phyloP scores from a whole-genome alignment of 2,113 vertebrate genomes.

The Danionella cerebrum region DNA sequence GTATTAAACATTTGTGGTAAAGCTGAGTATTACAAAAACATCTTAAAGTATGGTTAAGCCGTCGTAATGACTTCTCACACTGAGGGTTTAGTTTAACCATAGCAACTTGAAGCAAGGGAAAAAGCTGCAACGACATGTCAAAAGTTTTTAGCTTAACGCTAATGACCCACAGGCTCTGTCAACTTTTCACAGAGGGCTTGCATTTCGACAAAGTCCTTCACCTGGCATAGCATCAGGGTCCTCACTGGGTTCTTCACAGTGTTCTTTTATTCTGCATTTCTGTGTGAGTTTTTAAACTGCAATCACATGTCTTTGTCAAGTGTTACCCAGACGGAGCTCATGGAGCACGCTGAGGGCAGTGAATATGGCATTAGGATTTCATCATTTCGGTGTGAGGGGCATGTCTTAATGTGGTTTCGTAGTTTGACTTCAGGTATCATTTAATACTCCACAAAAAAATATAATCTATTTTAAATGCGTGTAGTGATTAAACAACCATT shows the following conservation, averaged over 20 bases:
- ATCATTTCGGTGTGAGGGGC: no score
- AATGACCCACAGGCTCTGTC: conserved; percentile 50
- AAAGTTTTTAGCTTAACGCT: conserved; percentile 33
- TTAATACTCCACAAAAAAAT: no score
- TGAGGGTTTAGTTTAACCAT: not conserved
- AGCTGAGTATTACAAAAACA: not conserved
- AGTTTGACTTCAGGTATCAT: no score
- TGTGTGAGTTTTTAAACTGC: not conserved
- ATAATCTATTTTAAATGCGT: no score
- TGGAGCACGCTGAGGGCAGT: no score
- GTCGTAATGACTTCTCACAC: not conserved
- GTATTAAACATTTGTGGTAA: not conserved
- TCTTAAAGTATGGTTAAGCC: not conserved
- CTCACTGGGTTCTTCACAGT: not conserved
- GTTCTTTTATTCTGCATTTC: not conserved
- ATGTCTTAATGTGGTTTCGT: no score
- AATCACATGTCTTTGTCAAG: no score
- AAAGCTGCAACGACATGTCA: conserved; percentile 44
- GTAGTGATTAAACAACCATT: no score
- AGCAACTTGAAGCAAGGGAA: not conserved
- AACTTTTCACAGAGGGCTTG: conserved; percentile 59
- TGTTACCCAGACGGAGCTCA: no score
- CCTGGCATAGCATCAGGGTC: not conserved
- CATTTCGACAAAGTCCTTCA: not conserved
- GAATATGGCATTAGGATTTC: no score